Percentiles rank a stretch among this genome's conserved stretches.
phyloP scores from a whole-genome alignment of 2,113 vertebrate genomes.

The Porphyrio hochstetteri region DNA sequence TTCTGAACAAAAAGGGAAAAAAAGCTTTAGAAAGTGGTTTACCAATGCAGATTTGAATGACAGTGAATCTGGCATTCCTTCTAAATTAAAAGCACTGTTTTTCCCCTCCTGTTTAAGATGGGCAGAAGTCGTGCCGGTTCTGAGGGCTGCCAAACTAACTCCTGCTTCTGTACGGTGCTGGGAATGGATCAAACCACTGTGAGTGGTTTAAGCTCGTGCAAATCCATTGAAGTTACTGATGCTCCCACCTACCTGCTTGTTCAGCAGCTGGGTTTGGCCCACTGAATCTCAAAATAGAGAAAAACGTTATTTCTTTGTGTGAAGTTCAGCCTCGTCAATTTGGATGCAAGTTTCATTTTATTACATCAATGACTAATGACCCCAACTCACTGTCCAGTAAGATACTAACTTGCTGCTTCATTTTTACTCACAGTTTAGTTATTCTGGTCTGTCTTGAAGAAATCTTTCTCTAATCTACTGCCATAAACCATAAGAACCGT shows the following conservation, averaged over 20 bases:
- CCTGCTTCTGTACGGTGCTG: background rate
- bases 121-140: background rate
- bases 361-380: background rate
- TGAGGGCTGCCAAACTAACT: background rate
- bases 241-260: constrained; percentile 21
- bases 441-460: background rate
- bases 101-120: background rate
- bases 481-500: background rate
- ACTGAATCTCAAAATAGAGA: background rate
- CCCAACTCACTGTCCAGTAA: background rate
- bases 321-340: background rate
- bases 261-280: background rate
- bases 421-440: background rate
- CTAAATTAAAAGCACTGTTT: background rate
- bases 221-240: constrained; percentile 4
- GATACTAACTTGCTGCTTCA: background rate
- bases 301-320: background rate
- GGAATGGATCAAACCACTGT: background rate
- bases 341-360: background rate
- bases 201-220: constrained; percentile 6
- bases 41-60: constrained; percentile 15
- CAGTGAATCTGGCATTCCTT: constrained; percentile 14
- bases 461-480: background rate
- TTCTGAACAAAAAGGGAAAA: constrained; percentile 3
- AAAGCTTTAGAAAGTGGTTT: constrained; percentile 25